phyloP scores from a whole-genome alignment of 1,140 invertebrate genomes.

The Helicorthomorpha holstii region DNA sequence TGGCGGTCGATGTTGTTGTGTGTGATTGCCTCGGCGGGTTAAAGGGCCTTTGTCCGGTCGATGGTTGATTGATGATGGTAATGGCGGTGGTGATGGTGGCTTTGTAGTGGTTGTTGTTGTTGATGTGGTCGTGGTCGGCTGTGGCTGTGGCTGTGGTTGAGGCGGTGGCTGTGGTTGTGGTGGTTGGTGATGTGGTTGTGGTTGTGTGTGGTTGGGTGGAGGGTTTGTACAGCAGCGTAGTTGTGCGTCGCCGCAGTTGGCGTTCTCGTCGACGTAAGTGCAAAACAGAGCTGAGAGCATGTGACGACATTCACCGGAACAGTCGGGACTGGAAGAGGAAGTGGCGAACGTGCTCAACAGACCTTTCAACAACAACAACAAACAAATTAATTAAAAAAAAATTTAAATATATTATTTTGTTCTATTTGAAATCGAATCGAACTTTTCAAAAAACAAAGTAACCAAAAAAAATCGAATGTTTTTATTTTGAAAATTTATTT shows the following conservation, averaged over 20 bases:
- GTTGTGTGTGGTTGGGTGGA: background rate
- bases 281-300: slow-evolving; percentile 20
- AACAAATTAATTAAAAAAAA: background rate
- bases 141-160: background rate
- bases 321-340: slow-evolving; percentile 60
- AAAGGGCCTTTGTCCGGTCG: background rate
- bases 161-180: background rate
- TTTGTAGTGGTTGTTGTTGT: slow-evolving; percentile 16
- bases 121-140: slow-evolving; percentile 10
- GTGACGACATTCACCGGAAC: slow-evolving; percentile 69
- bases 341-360: slow-evolving; percentile 62
- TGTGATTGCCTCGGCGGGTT: background rate
- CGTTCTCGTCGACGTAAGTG: slow-evolving; percentile 1
- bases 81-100: slow-evolving; percentile 14
- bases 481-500: no score
- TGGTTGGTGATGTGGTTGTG: slow-evolving; percentile 1
- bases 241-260: slow-evolving; percentile 43
- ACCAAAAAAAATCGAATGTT: no score
- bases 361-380: slow-evolving; percentile 33
- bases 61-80: background rate
- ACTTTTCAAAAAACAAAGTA: no score
- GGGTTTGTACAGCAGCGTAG: slow-evolving; percentile 34
- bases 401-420: no score
- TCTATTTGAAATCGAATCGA: no score
- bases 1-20: background rate